Percentiles rank a stretch among this genome's conserved stretches.
Conservation (phyloP, 2,888 invertebrate genomes). For the Leptogaster cylindrica region DNA sequence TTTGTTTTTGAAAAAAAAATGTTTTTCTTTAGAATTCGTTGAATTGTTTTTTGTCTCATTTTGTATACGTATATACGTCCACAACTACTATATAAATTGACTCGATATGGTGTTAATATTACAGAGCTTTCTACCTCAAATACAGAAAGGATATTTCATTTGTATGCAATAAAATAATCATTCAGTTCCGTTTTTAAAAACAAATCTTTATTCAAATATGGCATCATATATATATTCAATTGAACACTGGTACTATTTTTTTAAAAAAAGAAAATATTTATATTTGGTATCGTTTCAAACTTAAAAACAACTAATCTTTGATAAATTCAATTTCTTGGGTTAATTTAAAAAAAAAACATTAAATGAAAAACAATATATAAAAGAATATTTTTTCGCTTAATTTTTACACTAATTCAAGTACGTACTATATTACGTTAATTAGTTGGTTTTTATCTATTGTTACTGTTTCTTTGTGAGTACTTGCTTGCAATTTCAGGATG, state of each 20-base stretch:
- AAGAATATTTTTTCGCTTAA: neutral
- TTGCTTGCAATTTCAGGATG: conserved; percentile 62
- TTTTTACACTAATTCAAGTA: neutral
- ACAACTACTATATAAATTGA: conserved; percentile 18
- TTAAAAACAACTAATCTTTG: conserved; percentile 9
- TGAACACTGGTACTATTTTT: conserved; percentile 30
- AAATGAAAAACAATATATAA: neutral
- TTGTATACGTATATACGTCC: conserved; percentile 7
- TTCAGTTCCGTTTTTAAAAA: conserved; percentile 19
- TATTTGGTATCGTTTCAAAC: conserved; percentile 14
- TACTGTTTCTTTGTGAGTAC: conserved; percentile 48
- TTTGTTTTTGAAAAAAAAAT: too few relatives aligned
- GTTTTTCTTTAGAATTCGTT: neutral
- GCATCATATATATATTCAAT: conserved; percentile 13
- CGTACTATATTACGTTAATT: neutral
- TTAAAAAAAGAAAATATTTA: conserved; percentile 18
- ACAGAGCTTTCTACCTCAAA: conserved; percentile 23
- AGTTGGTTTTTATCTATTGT: neutral
- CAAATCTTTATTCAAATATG: conserved; percentile 37
- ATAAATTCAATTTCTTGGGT: too few relatives aligned
- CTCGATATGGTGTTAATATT: conserved; percentile 15
- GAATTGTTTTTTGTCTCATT: conserved; percentile 7
- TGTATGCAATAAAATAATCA: conserved; percentile 13
- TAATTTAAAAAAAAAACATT: too few relatives aligned
- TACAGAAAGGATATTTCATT: conserved; percentile 7